phyloP scores from a whole-genome alignment of 2,888 invertebrate genomes.

The Pilophorus perplexus region DNA sequence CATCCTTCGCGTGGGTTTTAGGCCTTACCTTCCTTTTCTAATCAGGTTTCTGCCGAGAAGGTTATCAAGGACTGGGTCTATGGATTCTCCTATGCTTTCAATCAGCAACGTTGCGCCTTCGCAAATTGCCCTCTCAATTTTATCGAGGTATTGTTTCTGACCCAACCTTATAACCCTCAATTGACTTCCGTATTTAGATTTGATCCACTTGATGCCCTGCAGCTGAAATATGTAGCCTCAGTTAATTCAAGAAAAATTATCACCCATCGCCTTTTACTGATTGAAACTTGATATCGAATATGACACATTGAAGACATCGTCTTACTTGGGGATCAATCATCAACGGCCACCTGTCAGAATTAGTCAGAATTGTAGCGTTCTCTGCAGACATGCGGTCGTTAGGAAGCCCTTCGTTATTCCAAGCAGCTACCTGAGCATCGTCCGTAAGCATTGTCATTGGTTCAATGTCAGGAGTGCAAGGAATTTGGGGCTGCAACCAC shows the following conservation, averaged over 20 bases:
- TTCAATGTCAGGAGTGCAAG: conserved; percentile 75
- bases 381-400: conserved; percentile 91
- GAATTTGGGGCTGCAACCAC: conserved; percentile 64
- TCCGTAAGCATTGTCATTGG: conserved; percentile 84
- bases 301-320: too few species aligned
- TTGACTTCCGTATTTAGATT: conserved; percentile 72
- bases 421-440: conserved; percentile 85
- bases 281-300: neutral
- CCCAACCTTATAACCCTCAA: conserved; percentile 74
- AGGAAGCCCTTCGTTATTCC: conserved; percentile 93
- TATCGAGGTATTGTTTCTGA: conserved; percentile 78
- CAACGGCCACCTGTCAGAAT: conserved; percentile 88
- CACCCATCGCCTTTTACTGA: too few species aligned
- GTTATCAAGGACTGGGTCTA: conserved; percentile 89
- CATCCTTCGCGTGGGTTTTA: neutral
- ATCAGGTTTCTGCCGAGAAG: conserved; percentile 82
- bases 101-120: conserved; percentile 74
- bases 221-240: too few species aligned
- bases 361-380: conserved; percentile 87
- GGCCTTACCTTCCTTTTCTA: conserved; percentile 69
- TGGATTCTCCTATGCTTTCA: conserved; percentile 84
- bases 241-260: too few species aligned
- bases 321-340: conserved; percentile 94
- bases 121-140: conserved; percentile 70
- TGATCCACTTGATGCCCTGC: conserved; percentile 94